Conservation (phyloP, 2,888 invertebrate genomes). For the Rosalia funebris region DNA sequence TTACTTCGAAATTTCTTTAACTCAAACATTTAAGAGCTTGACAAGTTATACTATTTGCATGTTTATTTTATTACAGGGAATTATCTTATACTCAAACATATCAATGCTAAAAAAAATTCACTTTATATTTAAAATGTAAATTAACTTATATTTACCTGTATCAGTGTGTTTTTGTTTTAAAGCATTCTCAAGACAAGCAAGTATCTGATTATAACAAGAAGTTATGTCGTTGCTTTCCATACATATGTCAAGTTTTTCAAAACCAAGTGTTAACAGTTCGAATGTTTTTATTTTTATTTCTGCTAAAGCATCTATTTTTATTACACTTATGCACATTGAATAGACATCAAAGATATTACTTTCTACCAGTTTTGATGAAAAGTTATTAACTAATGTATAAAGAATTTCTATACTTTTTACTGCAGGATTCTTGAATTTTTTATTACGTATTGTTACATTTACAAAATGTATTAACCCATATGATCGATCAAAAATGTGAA, state of each 20-base stretch:
- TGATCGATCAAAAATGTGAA: constrained; percentile 52
- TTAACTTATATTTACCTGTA: constrained; percentile 46
- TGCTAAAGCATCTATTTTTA: constrained; percentile 45
- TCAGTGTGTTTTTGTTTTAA: constrained; percentile 43
- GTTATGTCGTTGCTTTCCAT: constrained; percentile 37
- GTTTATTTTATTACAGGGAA: too few relatives aligned
- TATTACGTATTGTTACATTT: constrained; percentile 38
- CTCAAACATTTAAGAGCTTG: too few relatives aligned
- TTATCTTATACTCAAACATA: too few relatives aligned
- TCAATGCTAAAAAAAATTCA: too few relatives aligned
- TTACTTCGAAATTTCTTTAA: too few relatives aligned
- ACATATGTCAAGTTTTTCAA: constrained; percentile 49
- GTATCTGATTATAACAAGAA: constrained; percentile 40
- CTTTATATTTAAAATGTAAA: too few relatives aligned
- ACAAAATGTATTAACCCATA: constrained; percentile 53
- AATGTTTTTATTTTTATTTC: constrained; percentile 53
- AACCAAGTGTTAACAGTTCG: constrained; percentile 48
- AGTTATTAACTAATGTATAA: constrained; percentile 55
- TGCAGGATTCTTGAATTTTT: constrained; percentile 47
- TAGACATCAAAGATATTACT: constrained; percentile 52
- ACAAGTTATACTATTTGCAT: too few relatives aligned
- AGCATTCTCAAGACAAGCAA: constrained; percentile 35
- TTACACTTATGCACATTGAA: constrained; percentile 47
- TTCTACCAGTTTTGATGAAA: constrained; percentile 47
- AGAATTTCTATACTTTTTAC: constrained; percentile 53